Conservation (phyloP, 2,113 vertebrate species). For the Cairina moschata region DNA sequence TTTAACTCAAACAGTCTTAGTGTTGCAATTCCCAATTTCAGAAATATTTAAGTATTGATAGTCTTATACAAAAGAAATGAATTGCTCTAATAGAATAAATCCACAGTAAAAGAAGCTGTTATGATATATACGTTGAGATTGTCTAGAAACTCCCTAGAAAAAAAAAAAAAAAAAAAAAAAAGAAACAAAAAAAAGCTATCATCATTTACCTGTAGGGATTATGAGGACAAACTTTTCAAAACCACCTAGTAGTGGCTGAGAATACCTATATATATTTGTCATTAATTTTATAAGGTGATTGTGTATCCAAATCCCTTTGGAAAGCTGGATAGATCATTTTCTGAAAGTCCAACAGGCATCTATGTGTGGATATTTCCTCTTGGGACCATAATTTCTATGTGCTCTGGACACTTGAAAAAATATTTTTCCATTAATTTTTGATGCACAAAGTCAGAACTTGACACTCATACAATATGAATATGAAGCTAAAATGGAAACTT, state of each 20-base stretch:
- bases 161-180: not conserved
- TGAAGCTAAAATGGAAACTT: conserved; percentile 55
- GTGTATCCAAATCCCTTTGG: conserved; percentile 15
- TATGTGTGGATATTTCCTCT: not conserved
- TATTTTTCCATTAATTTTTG: conserved; percentile 43
- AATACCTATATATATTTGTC: conserved; percentile 23
- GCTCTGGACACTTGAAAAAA: conserved; percentile 13
- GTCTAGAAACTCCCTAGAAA: not conserved
- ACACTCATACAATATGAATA: conserved; percentile 54
- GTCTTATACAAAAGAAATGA: not conserved
- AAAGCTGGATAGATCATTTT: conserved; percentile 32
- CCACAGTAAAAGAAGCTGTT: not conserved
- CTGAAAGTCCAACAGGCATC: not conserved
- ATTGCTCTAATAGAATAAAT: not conserved
- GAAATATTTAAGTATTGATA: not conserved
- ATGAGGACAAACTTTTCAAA: conserved; percentile 41
- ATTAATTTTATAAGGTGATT: conserved; percentile 58
- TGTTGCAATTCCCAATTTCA: not conserved
- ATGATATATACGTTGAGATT: not conserved
- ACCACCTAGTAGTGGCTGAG: conserved; percentile 31
- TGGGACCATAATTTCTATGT: not conserved
- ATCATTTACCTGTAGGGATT: conserved; percentile 19
- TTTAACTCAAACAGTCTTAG: not conserved
- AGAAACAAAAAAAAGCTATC: not conserved
- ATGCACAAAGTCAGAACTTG: conserved; percentile 27